These are phyloP conservation scores for Panopea generosa DNA, from an alignment of 2,888 invertebrate genomes.

Conservation along the genomic window DNA sequence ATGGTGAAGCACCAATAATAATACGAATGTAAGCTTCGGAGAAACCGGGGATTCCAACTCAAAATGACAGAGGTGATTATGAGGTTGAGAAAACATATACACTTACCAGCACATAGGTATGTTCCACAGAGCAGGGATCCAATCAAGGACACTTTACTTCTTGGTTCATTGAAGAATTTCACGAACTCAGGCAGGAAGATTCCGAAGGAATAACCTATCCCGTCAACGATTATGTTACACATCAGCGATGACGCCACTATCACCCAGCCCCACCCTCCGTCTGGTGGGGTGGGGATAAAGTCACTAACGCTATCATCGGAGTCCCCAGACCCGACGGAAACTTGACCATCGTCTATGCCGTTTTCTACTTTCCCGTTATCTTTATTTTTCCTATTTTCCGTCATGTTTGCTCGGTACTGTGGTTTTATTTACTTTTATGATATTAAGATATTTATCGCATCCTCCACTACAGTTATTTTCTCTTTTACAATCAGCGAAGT, in stretches of 20 bases:
- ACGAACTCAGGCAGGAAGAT: slow-evolving; percentile 90
- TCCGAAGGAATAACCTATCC: slow-evolving; percentile 96
- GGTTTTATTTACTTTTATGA: too few relatives aligned
- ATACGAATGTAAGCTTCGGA: too few relatives aligned
- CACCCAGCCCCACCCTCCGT: slow-evolving; percentile 97
- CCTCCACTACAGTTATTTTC: too few relatives aligned
- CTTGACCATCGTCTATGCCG: slow-evolving; percentile 4
- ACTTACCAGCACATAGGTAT: slow-evolving; percentile 93
- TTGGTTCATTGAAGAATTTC: slow-evolving; percentile 90
- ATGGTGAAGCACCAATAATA: too few relatives aligned
- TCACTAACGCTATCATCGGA: slow-evolving; percentile 72
- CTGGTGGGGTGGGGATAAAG: slow-evolving; percentile 83
- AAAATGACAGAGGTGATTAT: too few relatives aligned
- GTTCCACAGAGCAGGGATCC: slow-evolving; percentile 96
- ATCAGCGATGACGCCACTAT: slow-evolving; percentile 96
- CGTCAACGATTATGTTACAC: slow-evolving; percentile 97
- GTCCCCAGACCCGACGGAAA: slow-evolving; percentile 55
- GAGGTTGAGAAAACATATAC: background rate
- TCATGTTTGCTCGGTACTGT: background rate
- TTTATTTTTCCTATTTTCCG: background rate
- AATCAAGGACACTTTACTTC: slow-evolving; percentile 92
- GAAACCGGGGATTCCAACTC: too few relatives aligned
- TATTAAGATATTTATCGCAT: too few relatives aligned
- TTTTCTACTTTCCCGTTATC: slow-evolving; percentile 45
- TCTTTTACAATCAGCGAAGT: too few relatives aligned